Evolutionary conservation across 2,888 invertebrate species (phyloP), one percentile per base, ranked within the genome.

Genomic region (Gymnoscelis rufifasciata): DNA sequence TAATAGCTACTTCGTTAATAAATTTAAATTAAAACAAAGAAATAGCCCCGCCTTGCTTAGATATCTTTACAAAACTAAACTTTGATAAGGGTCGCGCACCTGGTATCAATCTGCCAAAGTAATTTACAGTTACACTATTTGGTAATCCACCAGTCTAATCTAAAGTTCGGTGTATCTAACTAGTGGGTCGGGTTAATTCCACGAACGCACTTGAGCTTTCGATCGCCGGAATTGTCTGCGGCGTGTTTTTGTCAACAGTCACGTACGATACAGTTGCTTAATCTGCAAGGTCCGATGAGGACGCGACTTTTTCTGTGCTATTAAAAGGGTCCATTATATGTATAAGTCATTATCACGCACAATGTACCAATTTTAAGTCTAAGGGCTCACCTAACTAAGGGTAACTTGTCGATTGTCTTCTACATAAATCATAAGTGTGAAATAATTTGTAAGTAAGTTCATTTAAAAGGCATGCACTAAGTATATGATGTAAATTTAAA

Each of bases 161-260:
- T 43, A 51, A 51, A 51, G 51, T 53, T 46, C 27, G 46, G 40
- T 56, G 53, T 45, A 51, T 54, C 50, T 55, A 56, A 60, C 57
- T 62, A 48, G 51, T 41, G 56, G 48, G 41, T 43, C 44, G 38
- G 43, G 39, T 48, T 43, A 31, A 51, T 55, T 55, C 54, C 23
- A 41, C 41, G 55, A 51, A 44, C 44, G 47, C 54, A 45, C 54
- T 56, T 57, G 60, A 60, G 56, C 63, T 66, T 66, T 59, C 57
- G 52, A n/a, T 51, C 56, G 44, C 57, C 64, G 70, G 51, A 59
- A 68, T 70, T 68, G 68, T 68, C 68, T 71, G 54, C 51, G 56
- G 63, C 64, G 56, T 73, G 76, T 79, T 78, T 78, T 78, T 75
- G 78, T 78, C 77, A 78, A 77, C 75, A 78, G 74, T 78, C 79